Base-by-base conservation (phyloP, 1,140 invertebrate species). In the Oscheius sp. region DNA sequence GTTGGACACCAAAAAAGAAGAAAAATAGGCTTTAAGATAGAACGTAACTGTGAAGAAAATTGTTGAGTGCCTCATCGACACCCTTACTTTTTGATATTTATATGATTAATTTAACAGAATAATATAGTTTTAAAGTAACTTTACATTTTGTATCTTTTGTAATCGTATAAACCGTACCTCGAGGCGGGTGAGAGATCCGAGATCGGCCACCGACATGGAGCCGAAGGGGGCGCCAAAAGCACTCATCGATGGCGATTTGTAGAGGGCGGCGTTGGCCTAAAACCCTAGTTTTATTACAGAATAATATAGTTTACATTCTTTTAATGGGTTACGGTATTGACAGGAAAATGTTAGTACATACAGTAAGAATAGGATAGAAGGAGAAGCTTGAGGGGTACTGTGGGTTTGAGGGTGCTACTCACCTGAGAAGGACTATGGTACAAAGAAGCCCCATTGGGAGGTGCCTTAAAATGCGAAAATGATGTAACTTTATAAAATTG, bases 121-220 rank as follows among this genome's bases (percentile, higher is more conserved):
- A 15, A 18, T 45, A 45, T 18, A 45, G 23, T 45, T 15, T 45
- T 45, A 23, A 23, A 23, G 42, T 45, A 18, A 18, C 42, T 23
- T 18, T 18, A 45, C 18, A 23, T 45, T 45, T 23, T 45, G 42
- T 15, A 18, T 45, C 23, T 45, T 45, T 45, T 45, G 13, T 45
- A 13, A 45, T 18, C 18, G 23, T 18, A 3, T 23, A 61, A 42
- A 55, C 58, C 29, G 55, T 73, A 82, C 80, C 78, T 83, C 82
- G 42, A 83, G 82, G 20, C 82, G 66, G 38, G 82, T 83, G 36
- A 83, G 68, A 3, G 78, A 79, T 69, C 82, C 82, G 36, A 83
- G 69, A 74, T 83, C 82, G 34, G 82, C 82, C 18, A 83, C 82
- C 28, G 81, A 83, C 78, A 84, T 81, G 42, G 67, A 71, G 31